A percentile compares a stretch with the other conserved stretches of the same genome.
Conservation (phyloP, 2,113 vertebrate genomes). For the Sterna hirundo region DNA sequence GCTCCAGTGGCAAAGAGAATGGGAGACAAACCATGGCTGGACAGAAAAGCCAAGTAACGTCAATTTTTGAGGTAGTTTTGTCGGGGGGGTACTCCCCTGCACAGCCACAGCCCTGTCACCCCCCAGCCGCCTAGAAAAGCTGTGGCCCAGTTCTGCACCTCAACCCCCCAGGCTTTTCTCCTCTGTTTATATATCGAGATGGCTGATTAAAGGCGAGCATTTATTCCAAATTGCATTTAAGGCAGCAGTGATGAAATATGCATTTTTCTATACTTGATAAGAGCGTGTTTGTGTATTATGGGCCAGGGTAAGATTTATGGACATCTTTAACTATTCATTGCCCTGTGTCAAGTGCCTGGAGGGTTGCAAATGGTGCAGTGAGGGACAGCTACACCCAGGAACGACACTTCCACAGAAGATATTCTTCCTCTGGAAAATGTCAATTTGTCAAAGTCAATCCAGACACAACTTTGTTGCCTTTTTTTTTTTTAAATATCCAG, state of each 20-base stretch:
- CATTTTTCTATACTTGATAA: slow-evolving; percentile 53
- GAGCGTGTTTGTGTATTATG: slow-evolving; percentile 47
- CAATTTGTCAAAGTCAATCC: slow-evolving; percentile 5
- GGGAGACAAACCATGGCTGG: not conserved
- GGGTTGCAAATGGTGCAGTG: slow-evolving; percentile 31
- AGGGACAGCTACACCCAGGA: not conserved
- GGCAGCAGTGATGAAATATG: slow-evolving; percentile 50
- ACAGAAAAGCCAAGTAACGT: not conserved
- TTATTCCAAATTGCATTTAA: not conserved
- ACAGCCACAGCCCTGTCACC: not conserved
- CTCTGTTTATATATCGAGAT: not conserved
- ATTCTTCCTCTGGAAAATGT: slow-evolving; percentile 26
- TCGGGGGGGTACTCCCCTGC: not conserved
- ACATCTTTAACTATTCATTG: slow-evolving; percentile 39
- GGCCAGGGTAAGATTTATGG: slow-evolving; percentile 52
- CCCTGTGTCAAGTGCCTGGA: not conserved
- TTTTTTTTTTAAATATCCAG: not conserved
- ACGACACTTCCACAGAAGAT: not conserved
- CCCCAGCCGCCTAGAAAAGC: not conserved
- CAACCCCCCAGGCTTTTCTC: not conserved
- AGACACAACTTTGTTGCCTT: not conserved
- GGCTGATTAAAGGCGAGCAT: slow-evolving; percentile 38
- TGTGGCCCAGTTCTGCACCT: not conserved
- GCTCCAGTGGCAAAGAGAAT: not conserved
- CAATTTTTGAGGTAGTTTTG: not conserved